phyloP scores from a whole-genome alignment of 2,888 invertebrate genomes.

The Pandemis cinnamomeana region DNA sequence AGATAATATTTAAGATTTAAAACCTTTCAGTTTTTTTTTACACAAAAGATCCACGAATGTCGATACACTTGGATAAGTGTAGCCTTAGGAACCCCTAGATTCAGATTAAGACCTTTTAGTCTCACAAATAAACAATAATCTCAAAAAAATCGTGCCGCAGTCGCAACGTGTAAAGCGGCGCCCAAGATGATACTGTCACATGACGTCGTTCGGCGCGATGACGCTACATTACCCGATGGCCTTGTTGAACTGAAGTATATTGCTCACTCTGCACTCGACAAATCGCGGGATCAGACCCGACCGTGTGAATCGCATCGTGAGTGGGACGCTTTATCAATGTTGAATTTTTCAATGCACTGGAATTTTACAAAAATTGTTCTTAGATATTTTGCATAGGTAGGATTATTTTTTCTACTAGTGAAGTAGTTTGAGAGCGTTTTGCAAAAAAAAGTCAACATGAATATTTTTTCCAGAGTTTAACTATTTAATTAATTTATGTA shows the following conservation, averaged over 20 bases:
- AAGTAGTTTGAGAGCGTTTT: no score
- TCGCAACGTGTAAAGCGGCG: slow-evolving; percentile 14
- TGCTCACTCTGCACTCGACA: slow-evolving; percentile 20
- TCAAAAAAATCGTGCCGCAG: background rate
- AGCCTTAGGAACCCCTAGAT: no score
- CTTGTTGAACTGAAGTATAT: slow-evolving; percentile 35
- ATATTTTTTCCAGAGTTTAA: no score
- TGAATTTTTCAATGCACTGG: background rate
- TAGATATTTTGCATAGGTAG: no score
- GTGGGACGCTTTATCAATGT: slow-evolving; percentile 26
- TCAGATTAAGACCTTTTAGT: background rate
- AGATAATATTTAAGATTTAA: no score
- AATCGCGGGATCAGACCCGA: slow-evolving; percentile 23
- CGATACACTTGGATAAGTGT: no score
- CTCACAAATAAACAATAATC: background rate
- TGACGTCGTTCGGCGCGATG: slow-evolving; percentile 22
- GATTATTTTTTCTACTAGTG: no score
- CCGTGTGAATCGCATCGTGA: slow-evolving; percentile 21
- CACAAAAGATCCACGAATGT: no score
- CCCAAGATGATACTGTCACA: slow-evolving; percentile 13
- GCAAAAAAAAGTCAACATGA: no score
- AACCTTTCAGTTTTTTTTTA: no score
- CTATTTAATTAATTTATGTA: no score
- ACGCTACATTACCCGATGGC: slow-evolving; percentile 25
- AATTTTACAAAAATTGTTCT: no score